Evolutionary conservation across 2,797 vertebrate species (phyloP), one percentile per base, ranked within the genome.

Genomic region (Semotilus atromaculatus): DNA sequence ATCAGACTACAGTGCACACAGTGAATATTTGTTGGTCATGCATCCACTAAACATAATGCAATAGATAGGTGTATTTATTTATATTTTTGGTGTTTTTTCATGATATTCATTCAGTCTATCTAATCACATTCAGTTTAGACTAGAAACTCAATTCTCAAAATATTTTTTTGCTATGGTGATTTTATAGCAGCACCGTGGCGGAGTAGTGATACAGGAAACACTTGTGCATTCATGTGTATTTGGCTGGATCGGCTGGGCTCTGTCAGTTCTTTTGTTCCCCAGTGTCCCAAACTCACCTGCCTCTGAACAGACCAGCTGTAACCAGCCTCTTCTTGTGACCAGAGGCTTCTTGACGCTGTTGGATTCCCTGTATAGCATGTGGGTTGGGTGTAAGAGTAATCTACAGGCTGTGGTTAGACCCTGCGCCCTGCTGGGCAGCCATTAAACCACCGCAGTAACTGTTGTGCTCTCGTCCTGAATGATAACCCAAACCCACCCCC

Each of bases 401-500:
- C 43, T 76, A 67, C 64, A 84, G 66, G 19, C 51, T 78, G 74
- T 83, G 72, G 72, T 55, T 76, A 76, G 72, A 76, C 43, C 62
- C 26, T 66, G 62, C 13, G 21, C 64, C 64, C 80, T 82, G 80
- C 68, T 62, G 80, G 80, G 36, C 60, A 58, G 53, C 14, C 66
- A 84, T 79, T 84, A 84, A 71, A 72, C 76, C 67, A 80, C 67
- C 31, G 38, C 66, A 73, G 83, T 72, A 70, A 80, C 83, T 79
- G 40, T 71, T 79, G 83, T 85, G 76, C 66, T 36, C 48, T 73
- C 29, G 14, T 34, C 74, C 75, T 83, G 66, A 80, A 85, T 92
- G 89, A 91, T 91, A 91, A 92, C 89, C 76, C 89, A 89, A 89
- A 87, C 90, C 92, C 88, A 36, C 80, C 74, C 74, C 60, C 74